Evolutionary conservation across 2,888 invertebrate genomes (phyloP).

Genomic region (Cepaea hortensis): DNA sequence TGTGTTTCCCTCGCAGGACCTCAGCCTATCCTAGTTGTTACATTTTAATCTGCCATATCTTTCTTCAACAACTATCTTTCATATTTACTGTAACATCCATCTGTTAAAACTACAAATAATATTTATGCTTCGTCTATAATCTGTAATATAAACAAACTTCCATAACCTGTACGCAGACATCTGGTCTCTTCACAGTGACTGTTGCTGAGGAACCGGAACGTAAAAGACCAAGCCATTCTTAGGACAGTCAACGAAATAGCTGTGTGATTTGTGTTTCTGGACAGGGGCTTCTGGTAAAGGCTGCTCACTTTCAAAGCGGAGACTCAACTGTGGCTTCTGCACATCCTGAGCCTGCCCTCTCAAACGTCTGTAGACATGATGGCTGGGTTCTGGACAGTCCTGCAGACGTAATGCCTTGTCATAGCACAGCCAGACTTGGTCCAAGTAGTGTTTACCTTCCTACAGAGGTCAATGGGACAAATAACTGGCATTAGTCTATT

Average conservation of each 20-base stretch:
- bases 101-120: too few species aligned
- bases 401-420: conserved; percentile 18
- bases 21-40: too few species aligned
- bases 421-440: conserved; percentile 40
- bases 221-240: neutral
- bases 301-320: conserved; percentile 15
- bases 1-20: too few species aligned
- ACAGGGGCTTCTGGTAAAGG: too few species aligned
- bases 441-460: conserved; percentile 23
- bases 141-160: too few species aligned
- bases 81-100: too few species aligned
- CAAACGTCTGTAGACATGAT: neutral
- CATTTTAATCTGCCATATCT: too few species aligned
- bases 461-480: neutral
- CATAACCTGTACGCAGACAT: neutral
- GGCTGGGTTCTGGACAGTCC: conserved; percentile 1
- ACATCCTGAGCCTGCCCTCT: neutral
- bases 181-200: neutral
- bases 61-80: too few species aligned
- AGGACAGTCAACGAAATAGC: conserved; percentile 14
- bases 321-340: neutral
- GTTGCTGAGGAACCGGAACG: neutral
- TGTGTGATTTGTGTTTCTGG: neutral
- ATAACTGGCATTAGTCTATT: neutral
- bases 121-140: too few species aligned